Base-by-base conservation (phyloP, 2,888 invertebrate species). In the Steinernema scapterisci region DNA sequence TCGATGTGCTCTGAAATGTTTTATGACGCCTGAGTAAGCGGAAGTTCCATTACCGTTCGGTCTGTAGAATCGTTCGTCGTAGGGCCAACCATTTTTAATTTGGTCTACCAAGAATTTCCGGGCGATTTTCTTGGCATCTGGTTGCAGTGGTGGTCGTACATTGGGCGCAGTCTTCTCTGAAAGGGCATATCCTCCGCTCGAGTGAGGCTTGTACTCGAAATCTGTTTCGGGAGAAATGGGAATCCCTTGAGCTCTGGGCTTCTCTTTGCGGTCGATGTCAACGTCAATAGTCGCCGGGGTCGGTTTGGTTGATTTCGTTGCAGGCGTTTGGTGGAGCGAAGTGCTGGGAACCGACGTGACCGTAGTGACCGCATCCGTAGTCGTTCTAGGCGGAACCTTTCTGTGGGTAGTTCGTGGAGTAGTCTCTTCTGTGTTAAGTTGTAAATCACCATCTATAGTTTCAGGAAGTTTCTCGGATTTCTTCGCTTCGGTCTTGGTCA, bases 31-130 rank as follows among this genome's bases (percentile, higher is more conserved):
- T 19, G n/a, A n/a, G n/a, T 11, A 21, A 23, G 54, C 6, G 56
- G 19, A 25, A 48, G 48, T 1, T 73, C 63, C n/a, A n/a, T n/a
- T 44, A 56, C 54, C 74, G 25, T 72, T 63, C 13, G 83, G 81
- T 78, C 83, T 74, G 54, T 86, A 86, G 77, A 84, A 86, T 43
- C 80, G 77, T 43, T 86, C 86, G 70, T 85, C 83, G 74, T 86
- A 86, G 7, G 86, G 86, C 86, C 86, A 86, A 71, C 86, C 86
- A 71, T 82, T 80, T 73, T 82, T 81, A 74, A 87, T 85, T 74
- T 85, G 83, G 70, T 86, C 80, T 70, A 83, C 79, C 19, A 86
- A 73, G 73, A 80, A 80, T 25, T 82, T 77, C 71, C 86, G 82
- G 16, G 82, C 85, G 71, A 82, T 80, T 73, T 79, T 80, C 43